Base-by-base conservation (phyloP, 2,113 vertebrate species). In the Phyllostomus discolor region DNA sequence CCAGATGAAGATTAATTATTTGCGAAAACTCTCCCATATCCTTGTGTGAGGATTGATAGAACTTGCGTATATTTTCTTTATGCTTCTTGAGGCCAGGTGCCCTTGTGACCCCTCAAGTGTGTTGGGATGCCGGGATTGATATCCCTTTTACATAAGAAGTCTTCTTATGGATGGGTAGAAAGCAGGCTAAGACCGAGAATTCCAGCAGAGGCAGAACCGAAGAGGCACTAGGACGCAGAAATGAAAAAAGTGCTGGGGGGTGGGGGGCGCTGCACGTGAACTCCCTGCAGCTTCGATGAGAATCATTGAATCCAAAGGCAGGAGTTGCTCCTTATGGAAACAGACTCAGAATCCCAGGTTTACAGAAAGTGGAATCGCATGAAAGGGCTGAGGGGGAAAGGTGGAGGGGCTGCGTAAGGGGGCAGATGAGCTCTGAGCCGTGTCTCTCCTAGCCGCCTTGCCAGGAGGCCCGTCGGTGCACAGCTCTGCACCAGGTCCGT, bases 401-500 rank as follows among this genome's bases (percentile, higher is more conserved):
- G n/a, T 35, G 3, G 33, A 92, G 96, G 95, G 79, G 66, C 57
- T 59, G 57, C 24, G 24, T 24, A 59, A 16, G 26, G 48, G 72
- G 89, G 82, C 93, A 46, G 12, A 85, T 93, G 95, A 97, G 88
- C 97, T 98, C 96, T 96, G 96, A 96, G 85, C 95, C 52, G 31
- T 88, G 64, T 93, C 76, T 57, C 75, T 73, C 7, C 57, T 8
- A 66, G 84, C 93, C 88, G 96, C 89, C 96, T 96, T 94, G 96
- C 92, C 92, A 4, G 95, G 54, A 95, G 95, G 90, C 95, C 84
- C 9, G 52, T 94, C 67, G 94, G 93, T 86, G 48, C 90, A 81
- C 93, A 97, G 97, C 70, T 81, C 97, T 95, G 62, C 59, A 73
- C 91, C 88, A 93, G 93, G 78, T 95, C 93, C 41, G 70, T 94